phyloP scores from a whole-genome alignment of 2,888 invertebrate genomes.

The Polydrusus cervinus region DNA sequence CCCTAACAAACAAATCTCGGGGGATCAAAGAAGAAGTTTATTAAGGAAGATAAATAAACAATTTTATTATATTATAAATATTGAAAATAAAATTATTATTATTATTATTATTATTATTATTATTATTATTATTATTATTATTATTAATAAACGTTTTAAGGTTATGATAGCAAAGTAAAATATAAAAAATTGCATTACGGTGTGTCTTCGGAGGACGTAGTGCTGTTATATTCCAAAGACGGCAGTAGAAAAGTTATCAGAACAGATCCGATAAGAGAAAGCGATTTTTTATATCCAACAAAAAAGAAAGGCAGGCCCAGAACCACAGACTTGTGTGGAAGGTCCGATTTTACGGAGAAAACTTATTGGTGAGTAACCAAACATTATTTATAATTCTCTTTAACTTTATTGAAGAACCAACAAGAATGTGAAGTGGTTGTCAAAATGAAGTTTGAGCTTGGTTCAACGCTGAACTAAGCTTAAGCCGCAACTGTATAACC shows the following conservation, averaged over 20 bases:
- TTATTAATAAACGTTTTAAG: conserved; percentile 19
- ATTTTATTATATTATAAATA: too few relatives aligned
- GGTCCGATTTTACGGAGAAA: conserved; percentile 3
- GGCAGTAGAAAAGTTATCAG: conserved; percentile 42
- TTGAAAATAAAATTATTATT: too few relatives aligned
- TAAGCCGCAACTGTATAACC: too few relatives aligned
- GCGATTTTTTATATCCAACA: conserved; percentile 60
- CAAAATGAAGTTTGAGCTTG: too few relatives aligned
- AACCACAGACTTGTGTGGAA: conserved; percentile 49
- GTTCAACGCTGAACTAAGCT: too few relatives aligned
- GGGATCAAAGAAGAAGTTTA: too few relatives aligned
- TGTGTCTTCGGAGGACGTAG: conserved; percentile 57
- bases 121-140: too few relatives aligned
- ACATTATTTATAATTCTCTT: background rate
- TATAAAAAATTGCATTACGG: conserved; percentile 29
- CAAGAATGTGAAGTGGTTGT: too few relatives aligned
- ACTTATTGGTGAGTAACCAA: conserved; percentile 22
- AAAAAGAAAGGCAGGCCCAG: conserved; percentile 57
- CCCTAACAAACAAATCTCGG: too few relatives aligned
- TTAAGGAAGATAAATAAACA: too few relatives aligned
- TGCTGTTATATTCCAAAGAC: conserved; percentile 58
- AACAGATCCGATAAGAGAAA: conserved; percentile 55
- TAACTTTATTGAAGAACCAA: too few relatives aligned
- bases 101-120: too few relatives aligned
- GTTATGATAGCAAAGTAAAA: conserved; percentile 36